Base-by-base conservation (phyloP, 2,113 vertebrate genomes). In the Athene noctua region DNA sequence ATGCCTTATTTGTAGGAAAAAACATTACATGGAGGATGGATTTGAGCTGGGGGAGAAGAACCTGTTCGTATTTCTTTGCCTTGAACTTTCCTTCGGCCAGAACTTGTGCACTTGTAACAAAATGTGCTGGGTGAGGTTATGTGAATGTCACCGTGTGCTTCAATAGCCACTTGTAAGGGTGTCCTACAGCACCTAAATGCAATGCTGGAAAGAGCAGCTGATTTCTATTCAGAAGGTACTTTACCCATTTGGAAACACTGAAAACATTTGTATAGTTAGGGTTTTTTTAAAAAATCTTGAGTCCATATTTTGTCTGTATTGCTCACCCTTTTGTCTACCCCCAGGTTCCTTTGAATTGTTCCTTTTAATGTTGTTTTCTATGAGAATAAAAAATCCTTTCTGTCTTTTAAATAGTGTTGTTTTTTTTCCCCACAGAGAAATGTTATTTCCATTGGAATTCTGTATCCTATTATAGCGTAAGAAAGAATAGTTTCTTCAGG, bases 361-460 rank as follows among this genome's bases (percentile, higher is more conserved):
- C 46, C 26, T 62, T 92, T 89, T 91, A 78, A 89, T 82, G 30
- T 80, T 2, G 5, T 94, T 95, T 97, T 96, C 47, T 87, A 52
- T 47, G 47, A 80, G 80, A 96, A 97, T 96, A 95, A 96, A 97
- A 87, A 72, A 66, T 29, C 34, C 15, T 78, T 68, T 68, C 49
- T 86, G 58, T 92, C 86, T 96, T 94, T 63, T 88, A 66, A 94
- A 71, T 89, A 67, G 71, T 57, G 38, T 13, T 87, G 1, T 7
- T 14, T 22, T 73, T 59, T 68, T 68, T 92, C 30, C 5, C 27
- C 5, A 3, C 14, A 59, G 75, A 51, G 32, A 81, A 77, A 88
- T 46, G 8, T 74, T 88, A 36, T 61, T 78, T 88, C 36, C 12
- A 15, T 23, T 77, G 58, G 19, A 88, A 92, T 89, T 84, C 77